Base-by-base conservation (phyloP, 2,888 invertebrate species). In the Pollenia labialis region DNA sequence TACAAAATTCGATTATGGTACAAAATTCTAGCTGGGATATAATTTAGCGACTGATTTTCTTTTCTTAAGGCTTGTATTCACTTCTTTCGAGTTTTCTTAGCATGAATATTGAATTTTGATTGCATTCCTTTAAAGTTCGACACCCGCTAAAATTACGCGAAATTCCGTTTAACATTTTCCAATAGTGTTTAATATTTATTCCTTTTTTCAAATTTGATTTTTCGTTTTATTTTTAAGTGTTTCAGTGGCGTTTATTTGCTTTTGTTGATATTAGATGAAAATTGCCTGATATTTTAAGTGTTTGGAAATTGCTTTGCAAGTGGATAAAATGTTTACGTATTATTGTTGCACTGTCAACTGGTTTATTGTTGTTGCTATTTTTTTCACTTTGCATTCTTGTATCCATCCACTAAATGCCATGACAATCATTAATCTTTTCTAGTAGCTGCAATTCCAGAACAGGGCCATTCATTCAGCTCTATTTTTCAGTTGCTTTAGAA, bases 401-500 rank as follows among this genome's bases (percentile, higher is more conserved):
- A 81, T 83, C 81, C 80, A 84, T 83, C 81, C 80, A 84, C 87
- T 84, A 87, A 87, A 87, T 87, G 87, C 80, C 87, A 66, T 77
- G 82, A 75, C 85, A 81, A 82, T 83, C 85, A 85, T 85, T 87
- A 85, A 83, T 83, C 80, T 85, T 83, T 68, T 80, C 68, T 85
- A 75, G 68, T 60, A 46, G 81, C 75, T 54, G 42, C 62, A 54
- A 52, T 66, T 71, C 44, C 81, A 69, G 16, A 58, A 18, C 32
- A 52, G 14, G 16, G 1, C 58, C 44, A 58, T 58, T 58, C 66
- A 60, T 58, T 16, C 54, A 54, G n/a, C 10, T 44, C 52, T n/a
- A 62, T 64, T 54, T 54, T 69, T 82, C 60, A 76, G 18, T 84
- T 32, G 77, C 66, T 52, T 79, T 68, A 66, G 46, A 66, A 84